These are phyloP conservation scores for Erebia ligea DNA, from an alignment of 2,888 invertebrate genomes.

Conservation along the genomic window DNA sequence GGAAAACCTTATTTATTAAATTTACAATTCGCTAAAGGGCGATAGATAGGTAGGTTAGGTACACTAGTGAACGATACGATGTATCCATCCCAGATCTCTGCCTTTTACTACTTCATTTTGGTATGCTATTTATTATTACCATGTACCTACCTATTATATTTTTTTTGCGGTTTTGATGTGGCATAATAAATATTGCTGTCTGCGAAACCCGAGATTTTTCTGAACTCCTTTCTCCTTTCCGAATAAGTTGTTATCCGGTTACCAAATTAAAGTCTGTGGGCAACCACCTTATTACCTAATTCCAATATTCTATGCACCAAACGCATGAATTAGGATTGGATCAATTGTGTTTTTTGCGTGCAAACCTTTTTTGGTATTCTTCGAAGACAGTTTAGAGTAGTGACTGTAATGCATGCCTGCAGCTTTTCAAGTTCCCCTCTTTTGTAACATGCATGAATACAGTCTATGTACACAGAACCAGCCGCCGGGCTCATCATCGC, in stretches of 20 bases:
- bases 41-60: no score
- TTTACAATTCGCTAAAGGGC: no score
- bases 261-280: not conserved
- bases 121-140: no score
- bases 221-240: not conserved
- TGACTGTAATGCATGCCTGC: conserved; percentile 32
- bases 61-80: no score
- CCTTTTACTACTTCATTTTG: no score
- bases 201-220: no score
- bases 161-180: not conserved
- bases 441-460: conserved; percentile 34
- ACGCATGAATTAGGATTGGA: not conserved
- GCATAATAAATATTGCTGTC: not conserved
- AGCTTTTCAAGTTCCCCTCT: conserved; percentile 36
- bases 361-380: not conserved
- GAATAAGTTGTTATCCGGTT: not conserved
- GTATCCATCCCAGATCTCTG: no score
- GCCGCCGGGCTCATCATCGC: conserved; percentile 12
- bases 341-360: no score
- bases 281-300: not conserved
- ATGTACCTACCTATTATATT: no score
- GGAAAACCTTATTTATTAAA: no score
- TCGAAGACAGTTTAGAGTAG: conserved; percentile 18
- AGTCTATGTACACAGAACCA: conserved; percentile 29
- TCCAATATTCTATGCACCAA: not conserved